Evolutionary conservation across 2,888 invertebrate genomes (phyloP), one percentile per base, ranked within the genome.

Genomic region (Allacma fusca): DNA sequence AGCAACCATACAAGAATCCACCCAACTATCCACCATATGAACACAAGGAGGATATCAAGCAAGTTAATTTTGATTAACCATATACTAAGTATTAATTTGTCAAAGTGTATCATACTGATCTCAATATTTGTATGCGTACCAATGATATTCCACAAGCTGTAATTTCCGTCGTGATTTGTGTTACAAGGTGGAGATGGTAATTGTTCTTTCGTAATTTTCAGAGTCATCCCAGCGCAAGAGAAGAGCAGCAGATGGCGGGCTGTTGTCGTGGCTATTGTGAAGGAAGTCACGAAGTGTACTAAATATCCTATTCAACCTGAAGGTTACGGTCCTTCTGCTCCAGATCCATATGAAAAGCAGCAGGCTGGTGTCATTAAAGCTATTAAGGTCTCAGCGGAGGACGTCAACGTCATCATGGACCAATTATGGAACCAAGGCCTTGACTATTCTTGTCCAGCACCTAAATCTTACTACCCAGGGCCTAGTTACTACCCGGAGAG

Each of bases 191-290:
- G n/a, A n/a, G n/a, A n/a, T n/a, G n/a, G n/a, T n/a, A n/a, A n/a
- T n/a, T n/a, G n/a, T n/a, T n/a, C n/a, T 26, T 57, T 70, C 23
- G 12, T 71, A 68, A 73, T 68, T 40, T 76, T 1, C 77, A 83
- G 83, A 62, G 80, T 76, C 0, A 59, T 73, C 21, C 64, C 69
- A 19, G 71, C 81, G 13, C 77, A 77, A 59, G 67, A 76, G 13
- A 78, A 80, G 74, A 74, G 62, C 34, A 40, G 77, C 13, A 65
- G 80, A 19, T 62, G 68, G 24, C 81, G 83, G 29, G 81, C 81
- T 26, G 81, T 81, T 21, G 65, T 83, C 13, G 81, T 81, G 62
- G 83, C 82, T 34, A 77, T 83, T 13, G 83, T 83, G 19, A 81
- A 82, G 57, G 43, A 80, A 26, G 64, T 77, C 19, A 75, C 79